Conservation (phyloP, 1,140 invertebrate genomes). For the Ephestia elutella region DNA sequence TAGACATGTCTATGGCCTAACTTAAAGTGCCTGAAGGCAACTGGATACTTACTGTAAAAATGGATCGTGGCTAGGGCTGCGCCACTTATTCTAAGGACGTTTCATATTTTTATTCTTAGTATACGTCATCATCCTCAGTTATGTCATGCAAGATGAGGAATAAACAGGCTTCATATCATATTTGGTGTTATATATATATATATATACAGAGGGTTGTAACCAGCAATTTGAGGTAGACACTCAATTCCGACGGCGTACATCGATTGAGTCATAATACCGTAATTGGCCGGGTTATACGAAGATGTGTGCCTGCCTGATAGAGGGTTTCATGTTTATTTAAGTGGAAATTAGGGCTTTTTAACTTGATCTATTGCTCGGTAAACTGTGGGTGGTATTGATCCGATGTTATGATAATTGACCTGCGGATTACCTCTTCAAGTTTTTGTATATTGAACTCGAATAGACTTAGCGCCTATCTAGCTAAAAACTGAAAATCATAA, state of each 20-base stretch:
- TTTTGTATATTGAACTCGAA: not conserved
- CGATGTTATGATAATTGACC: not conserved
- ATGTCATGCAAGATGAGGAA: no score
- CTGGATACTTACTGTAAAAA: no score
- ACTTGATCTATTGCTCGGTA: conserved; percentile 50
- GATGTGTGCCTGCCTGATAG: conserved; percentile 53
- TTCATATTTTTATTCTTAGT: no score
- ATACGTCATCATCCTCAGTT: no score
- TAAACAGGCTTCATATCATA: no score
- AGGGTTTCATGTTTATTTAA: conserved; percentile 44
- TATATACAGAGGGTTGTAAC: not conserved
- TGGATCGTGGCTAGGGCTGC: no score
- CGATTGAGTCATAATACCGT: conserved; percentile 64
- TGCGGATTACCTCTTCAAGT: not conserved
- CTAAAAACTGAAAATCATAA: not conserved
- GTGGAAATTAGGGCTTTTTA: conserved; percentile 46
- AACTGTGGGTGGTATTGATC: conserved; percentile 19
- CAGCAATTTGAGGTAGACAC: conserved; percentile 4
- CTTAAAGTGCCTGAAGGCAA: no score
- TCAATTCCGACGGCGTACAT: conserved; percentile 25
- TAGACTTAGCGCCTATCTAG: not conserved
- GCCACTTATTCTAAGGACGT: no score
- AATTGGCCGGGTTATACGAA: conserved; percentile 38
- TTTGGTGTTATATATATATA: no score
- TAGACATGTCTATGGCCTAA: no score